Conservation (phyloP, 2,113 vertebrate genomes). For the Sturnus vulgaris region DNA sequence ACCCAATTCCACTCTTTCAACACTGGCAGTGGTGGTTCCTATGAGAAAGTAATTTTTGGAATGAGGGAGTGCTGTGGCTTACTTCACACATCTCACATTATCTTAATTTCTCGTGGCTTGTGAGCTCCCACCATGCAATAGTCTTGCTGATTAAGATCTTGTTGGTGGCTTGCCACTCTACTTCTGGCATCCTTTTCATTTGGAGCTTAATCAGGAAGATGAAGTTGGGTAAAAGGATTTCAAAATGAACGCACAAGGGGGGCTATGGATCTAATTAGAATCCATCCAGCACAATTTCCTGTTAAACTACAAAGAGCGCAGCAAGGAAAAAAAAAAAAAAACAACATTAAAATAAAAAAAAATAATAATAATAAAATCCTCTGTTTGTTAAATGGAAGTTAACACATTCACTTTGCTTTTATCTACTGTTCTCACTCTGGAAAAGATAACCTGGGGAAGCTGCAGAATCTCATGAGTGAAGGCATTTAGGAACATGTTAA, state of each 20-base stretch:
- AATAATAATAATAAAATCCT: background rate
- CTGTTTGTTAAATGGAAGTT: background rate
- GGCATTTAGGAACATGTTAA: background rate
- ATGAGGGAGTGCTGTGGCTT: background rate
- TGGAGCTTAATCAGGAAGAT: background rate
- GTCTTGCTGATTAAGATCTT: background rate
- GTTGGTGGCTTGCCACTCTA: background rate
- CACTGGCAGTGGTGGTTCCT: background rate
- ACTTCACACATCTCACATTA: background rate
- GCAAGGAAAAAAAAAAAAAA: background rate
- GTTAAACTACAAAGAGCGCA: background rate
- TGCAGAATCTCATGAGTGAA: background rate
- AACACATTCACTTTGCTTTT: background rate
- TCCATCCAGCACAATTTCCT: background rate
- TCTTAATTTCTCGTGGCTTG: background rate
- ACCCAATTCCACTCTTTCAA: rapidly evolving
- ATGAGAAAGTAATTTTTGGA: background rate
- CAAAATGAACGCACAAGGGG: background rate
- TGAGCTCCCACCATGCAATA: background rate
- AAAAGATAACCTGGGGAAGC: background rate
- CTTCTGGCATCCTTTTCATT: background rate
- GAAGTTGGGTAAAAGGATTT: background rate
- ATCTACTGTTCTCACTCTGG: background rate
- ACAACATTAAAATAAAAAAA: background rate
- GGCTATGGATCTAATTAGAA: background rate